phyloP scores from a whole-genome alignment of 1,140 invertebrate genomes.

The Anadara kagoshimensis region DNA sequence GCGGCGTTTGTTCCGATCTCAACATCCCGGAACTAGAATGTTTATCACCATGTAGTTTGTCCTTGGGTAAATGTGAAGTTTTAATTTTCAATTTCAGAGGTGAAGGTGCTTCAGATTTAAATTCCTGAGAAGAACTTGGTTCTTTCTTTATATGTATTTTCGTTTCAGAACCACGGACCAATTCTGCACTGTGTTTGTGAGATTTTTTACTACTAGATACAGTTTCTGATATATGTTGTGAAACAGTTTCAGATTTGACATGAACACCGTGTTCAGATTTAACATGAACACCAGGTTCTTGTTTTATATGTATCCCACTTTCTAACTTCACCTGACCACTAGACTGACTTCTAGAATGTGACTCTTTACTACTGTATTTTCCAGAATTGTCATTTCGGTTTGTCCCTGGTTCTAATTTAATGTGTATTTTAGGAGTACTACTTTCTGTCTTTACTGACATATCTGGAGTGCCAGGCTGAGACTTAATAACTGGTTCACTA shows the following conservation, averaged over 20 bases:
- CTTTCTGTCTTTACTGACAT: not conserved
- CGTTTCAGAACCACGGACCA: slow-evolving; percentile 15
- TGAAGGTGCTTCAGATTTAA: slow-evolving; percentile 22
- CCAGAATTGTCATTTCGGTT: slow-evolving; percentile 15
- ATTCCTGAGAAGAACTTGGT: slow-evolving; percentile 13
- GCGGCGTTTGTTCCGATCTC: not conserved
- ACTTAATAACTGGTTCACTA: not conserved
- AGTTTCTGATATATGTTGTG: not conserved
- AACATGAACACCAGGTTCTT: slow-evolving; percentile 6
- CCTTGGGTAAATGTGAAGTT: slow-evolving; percentile 32
- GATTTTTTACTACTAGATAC: not conserved
- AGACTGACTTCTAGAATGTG: not conserved
- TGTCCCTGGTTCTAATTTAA: not conserved
- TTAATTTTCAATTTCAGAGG: slow-evolving; percentile 47
- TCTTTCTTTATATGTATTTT: slow-evolving; percentile 38
- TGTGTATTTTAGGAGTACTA: slow-evolving; percentile 2
- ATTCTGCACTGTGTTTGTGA: slow-evolving; percentile 15
- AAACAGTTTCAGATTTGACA: not conserved
- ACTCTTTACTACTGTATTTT: slow-evolving; percentile 8
- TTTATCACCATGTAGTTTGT: slow-evolving; percentile 39
- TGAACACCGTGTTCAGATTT: slow-evolving; percentile 13
- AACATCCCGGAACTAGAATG: slow-evolving; percentile 29
- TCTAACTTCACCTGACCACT: not conserved
- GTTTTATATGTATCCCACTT: not conserved
- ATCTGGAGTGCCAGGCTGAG: not conserved